These are phyloP conservation scores for Apostichopus leukothele DNA, from an alignment of 53 echinoderm and acorn worm species.

Conservation along the genomic window DNA sequence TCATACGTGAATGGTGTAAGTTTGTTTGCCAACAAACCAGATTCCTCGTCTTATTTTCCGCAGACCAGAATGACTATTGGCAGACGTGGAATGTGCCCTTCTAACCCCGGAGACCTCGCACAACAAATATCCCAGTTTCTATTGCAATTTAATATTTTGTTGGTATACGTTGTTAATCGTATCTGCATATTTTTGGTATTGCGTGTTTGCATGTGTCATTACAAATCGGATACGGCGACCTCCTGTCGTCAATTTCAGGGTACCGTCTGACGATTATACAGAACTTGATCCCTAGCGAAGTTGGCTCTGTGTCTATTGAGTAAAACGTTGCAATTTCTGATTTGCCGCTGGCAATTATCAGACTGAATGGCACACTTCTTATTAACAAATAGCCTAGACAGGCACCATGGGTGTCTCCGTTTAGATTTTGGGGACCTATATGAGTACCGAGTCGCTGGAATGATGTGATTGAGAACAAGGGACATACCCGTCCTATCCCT, in stretches of 20 bases:
- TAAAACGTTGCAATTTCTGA: not conserved
- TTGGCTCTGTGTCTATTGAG: not conserved
- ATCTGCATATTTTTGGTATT: slow-evolving; percentile 31
- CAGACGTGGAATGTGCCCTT: not conserved
- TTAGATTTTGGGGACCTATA: no score
- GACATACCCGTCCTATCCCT: no score
- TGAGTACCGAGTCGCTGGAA: no score
- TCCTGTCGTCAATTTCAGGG: slow-evolving; percentile 19
- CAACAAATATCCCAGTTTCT: not conserved
- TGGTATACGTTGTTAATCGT: not conserved
- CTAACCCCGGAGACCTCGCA: not conserved
- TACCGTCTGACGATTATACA: not conserved
- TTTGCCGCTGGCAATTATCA: not conserved
- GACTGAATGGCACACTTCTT: slow-evolving; percentile 2
- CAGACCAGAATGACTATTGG: not conserved
- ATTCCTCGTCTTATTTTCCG: not conserved
- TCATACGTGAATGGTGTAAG: not conserved
- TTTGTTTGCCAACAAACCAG: slow-evolving; percentile 4
- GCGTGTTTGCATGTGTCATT: slow-evolving; percentile 28
- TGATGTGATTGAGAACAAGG: no score
- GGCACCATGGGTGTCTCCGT: slow-evolving; percentile 3
- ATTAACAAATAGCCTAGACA: not conserved
- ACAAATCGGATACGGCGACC: not conserved
- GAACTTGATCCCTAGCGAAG: not conserved
- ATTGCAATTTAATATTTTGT: slow-evolving; percentile 11